These are phyloP conservation scores for Dicentrarchus labrax DNA, from an alignment of 2,113 vertebrate species.

Conservation along the genomic window DNA sequence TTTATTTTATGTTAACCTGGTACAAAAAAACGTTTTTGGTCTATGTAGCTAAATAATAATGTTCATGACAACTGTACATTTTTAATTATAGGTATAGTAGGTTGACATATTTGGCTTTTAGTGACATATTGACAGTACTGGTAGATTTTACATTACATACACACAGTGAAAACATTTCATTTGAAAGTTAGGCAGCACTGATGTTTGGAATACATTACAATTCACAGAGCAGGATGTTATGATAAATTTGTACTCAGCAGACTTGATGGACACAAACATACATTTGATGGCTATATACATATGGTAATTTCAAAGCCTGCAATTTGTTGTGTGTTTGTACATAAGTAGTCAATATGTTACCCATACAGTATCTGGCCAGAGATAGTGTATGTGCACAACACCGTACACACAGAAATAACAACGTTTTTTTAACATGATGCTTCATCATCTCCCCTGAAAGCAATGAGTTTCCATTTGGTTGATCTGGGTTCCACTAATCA, in stretches of 20 bases:
- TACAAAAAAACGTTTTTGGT: too few species aligned
- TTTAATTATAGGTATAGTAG: too few species aligned
- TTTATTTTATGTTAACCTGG: too few species aligned
- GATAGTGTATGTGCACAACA: neutral
- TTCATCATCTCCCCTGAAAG: slow-evolving; percentile 9
- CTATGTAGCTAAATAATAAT: too few species aligned
- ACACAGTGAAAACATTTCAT: too few species aligned
- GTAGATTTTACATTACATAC: too few species aligned
- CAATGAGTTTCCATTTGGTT: neutral
- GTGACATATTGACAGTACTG: too few species aligned
- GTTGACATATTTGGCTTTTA: too few species aligned
- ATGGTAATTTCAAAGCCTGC: neutral
- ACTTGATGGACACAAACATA: slow-evolving; percentile 1
- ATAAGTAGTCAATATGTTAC: neutral
- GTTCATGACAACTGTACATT: too few species aligned
- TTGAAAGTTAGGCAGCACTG: neutral
- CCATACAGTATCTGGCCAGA: neutral
- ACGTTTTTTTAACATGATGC: too few species aligned
- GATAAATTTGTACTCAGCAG: slow-evolving; percentile 1
- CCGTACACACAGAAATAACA: too few species aligned
- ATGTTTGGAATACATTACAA: neutral
- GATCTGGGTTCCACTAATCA: slow-evolving; percentile 2
- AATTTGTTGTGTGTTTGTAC: neutral
- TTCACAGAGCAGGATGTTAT: neutral
- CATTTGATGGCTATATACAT: neutral